Evolutionary conservation across 2,888 invertebrate genomes (phyloP), one percentile per base, ranked within the genome.

Genomic region (Malachius bipustulatus): DNA sequence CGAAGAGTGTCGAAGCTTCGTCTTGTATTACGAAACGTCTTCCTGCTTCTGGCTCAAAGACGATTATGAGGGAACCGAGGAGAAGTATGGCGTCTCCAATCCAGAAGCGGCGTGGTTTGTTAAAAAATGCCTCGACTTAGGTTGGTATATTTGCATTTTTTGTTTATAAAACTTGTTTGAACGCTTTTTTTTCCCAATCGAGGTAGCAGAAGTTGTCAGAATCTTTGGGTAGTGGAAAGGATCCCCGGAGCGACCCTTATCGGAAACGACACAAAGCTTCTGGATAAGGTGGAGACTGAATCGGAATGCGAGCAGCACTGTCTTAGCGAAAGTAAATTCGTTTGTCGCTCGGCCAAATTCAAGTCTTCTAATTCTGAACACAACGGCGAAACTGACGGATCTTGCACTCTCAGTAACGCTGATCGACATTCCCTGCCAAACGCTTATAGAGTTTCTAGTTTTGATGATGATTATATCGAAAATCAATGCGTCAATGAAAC

Each of bases 381-480:
- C 10, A 38, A 42, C 9, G 35, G 30, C 12, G 36, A 40, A 4
- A 35, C 40, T 27, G 40, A 58, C n/a, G 78, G 83, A 8, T 70
- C 62, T 44, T 89, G 89, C 54, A 65, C 75, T 6, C 65, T 89
- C 16, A 82, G 79, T 54, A 65, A 69, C 34, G 75, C 79, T 48
- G 81, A 83, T 55, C 73, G 83, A 52, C 76, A 80, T 51, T 73
- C 77, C 1, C 73, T 77, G 46, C 82, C 85, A 0, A 81, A 79
- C 52, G 75, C 82, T 2, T 89, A 82, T 59, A 67, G 82, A 26
- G 79, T 78, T 3, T 75, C 82, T 2, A 74, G 75, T 51, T 76
- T 74, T 49, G 74, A 78, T 47, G 80, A 84, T 16, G 81, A 84
- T 50, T 89, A 89, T 57, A 73, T 88, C 47, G 85, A 87, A 58